Conservation (phyloP, 2,113 vertebrate genomes). For the Dipodomys ordii region DNA sequence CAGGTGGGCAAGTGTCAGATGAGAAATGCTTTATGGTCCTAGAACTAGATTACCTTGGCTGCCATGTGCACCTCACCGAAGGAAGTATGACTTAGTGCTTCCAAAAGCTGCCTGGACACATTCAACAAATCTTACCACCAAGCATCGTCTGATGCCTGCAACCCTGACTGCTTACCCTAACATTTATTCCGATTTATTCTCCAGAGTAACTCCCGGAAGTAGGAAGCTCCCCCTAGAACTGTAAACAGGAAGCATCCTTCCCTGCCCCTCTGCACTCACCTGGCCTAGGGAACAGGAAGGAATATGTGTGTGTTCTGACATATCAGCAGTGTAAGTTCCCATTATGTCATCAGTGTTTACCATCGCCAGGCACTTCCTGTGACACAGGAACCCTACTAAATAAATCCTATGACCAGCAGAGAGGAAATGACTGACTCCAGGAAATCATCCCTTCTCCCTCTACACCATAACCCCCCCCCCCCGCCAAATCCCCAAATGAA, state of each 20-base stretch:
- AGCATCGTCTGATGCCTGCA: neutral
- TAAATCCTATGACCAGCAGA: constrained; percentile 67
- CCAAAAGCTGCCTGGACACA: neutral
- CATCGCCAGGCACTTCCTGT: constrained; percentile 63
- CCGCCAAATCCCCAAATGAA: neutral
- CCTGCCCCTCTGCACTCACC: constrained; percentile 51
- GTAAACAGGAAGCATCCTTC: constrained; percentile 78
- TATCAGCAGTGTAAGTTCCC: constrained; percentile 32
- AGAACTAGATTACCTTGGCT: constrained; percentile 47
- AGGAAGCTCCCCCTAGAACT: constrained; percentile 45
- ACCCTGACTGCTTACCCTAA: constrained; percentile 34
- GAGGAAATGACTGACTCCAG: constrained; percentile 68
- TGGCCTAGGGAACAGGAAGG: constrained; percentile 74
- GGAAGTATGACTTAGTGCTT: constrained; percentile 57
- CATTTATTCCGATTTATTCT: constrained; percentile 70
- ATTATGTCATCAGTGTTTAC: constrained; percentile 77
- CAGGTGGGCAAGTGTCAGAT: neutral
- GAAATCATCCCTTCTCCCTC: constrained; percentile 44
- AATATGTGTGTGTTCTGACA: constrained; percentile 60
- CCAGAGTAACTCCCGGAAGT: constrained; percentile 60
- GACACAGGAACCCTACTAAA: neutral
- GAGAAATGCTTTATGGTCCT: neutral
- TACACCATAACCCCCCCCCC: too few relatives aligned
- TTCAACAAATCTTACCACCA: constrained; percentile 42
- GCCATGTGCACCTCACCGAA: neutral